These are phyloP conservation scores for Aleiodes sp. DNA, from an alignment of 1,140 invertebrate species.

Conservation along the genomic window DNA sequence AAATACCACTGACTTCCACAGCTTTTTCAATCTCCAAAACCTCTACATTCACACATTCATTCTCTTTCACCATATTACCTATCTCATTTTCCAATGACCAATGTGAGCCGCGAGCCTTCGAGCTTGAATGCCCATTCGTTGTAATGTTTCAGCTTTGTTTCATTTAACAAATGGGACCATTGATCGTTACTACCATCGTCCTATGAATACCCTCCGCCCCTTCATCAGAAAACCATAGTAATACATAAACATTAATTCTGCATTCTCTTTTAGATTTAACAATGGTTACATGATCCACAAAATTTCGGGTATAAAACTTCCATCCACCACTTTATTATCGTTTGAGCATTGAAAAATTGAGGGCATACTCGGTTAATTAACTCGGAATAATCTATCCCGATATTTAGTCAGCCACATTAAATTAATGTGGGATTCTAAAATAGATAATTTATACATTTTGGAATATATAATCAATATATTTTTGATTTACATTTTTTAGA, in stretches of 20 bases:
- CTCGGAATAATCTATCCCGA: no score
- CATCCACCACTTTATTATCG: no score
- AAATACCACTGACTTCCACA: neutral
- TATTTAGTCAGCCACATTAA: no score
- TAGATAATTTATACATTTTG: no score
- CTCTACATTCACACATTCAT: conserved; percentile 7
- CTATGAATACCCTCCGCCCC: conserved; percentile 16
- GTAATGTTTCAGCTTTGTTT: conserved; percentile 55
- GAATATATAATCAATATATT: no score
- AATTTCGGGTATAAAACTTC: no score
- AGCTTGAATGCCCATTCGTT: conserved; percentile 56
- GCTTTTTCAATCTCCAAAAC: neutral
- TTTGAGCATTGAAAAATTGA: no score
- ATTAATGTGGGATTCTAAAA: no score
- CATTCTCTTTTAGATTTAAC: neutral
- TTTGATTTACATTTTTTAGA: no score
- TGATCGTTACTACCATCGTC: conserved; percentile 15
- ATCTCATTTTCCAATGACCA: conserved; percentile 31
- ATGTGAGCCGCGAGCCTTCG: conserved; percentile 19
- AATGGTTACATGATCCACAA: neutral
- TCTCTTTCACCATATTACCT: conserved; percentile 12
- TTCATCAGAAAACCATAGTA: conserved; percentile 25
- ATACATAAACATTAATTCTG: conserved; percentile 29
- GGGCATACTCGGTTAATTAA: no score
- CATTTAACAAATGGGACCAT: conserved; percentile 51